Evolutionary conservation across 2,888 invertebrate species (phyloP).

Genomic region (Choristoneura rosaceana): DNA sequence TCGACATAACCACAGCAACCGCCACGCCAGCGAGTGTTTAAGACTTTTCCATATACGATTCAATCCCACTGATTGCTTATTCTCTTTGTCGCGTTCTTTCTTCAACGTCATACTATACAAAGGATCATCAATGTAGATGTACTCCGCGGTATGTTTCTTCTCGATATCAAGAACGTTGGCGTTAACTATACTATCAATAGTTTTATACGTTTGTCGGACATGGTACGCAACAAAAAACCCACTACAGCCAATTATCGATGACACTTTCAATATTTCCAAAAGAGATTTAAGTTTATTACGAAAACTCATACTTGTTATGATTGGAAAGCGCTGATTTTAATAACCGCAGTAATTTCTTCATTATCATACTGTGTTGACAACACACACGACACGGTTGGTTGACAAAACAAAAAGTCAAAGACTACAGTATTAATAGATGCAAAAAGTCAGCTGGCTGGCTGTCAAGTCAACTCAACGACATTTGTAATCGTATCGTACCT

Average conservation of each 20-base stretch:
- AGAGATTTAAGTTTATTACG: conserved; percentile 65
- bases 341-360: neutral
- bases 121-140: conserved; percentile 80
- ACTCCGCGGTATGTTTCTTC: conserved; percentile 73
- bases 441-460: conserved; percentile 32
- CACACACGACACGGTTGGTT: conserved; percentile 15
- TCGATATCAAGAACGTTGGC: conserved; percentile 72
- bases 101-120: conserved; percentile 63
- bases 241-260: conserved; percentile 59
- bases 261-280: conserved; percentile 62
- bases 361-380: neutral
- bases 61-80: conserved; percentile 64
- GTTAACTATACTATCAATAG: conserved; percentile 67
- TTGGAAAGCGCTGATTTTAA: neutral
- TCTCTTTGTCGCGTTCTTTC: conserved; percentile 61
- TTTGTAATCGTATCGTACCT: no score
- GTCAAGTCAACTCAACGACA: neutral
- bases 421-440: no score
- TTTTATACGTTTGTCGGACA: conserved; percentile 61
- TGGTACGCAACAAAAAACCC: conserved; percentile 65
- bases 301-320: conserved; percentile 57
- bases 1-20: conserved; percentile 87
- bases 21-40: conserved; percentile 88
- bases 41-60: conserved; percentile 86
- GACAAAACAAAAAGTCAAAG: conserved; percentile 18